phyloP scores from a whole-genome alignment of 1,140 invertebrate genomes.

The Neodiprion fabricii region DNA sequence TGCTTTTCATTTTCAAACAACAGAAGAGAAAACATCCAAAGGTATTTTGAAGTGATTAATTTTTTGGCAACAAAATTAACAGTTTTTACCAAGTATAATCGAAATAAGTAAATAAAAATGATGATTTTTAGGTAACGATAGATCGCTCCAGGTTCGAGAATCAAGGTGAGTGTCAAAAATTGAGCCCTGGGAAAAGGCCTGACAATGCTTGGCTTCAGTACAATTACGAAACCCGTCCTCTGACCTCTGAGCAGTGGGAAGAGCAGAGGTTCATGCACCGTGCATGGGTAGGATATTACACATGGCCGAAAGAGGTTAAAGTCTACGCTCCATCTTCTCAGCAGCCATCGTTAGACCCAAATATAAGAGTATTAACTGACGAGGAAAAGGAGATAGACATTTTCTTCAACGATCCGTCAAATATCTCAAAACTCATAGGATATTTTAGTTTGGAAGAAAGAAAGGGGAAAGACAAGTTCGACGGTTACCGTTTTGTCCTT shows the following conservation, averaged over 20 bases:
- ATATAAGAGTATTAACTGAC: conserved; percentile 59
- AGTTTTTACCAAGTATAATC: no score
- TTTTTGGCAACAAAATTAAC: conserved; percentile 6
- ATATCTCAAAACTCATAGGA: conserved; percentile 75
- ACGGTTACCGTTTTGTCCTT: conserved; percentile 68
- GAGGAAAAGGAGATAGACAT: conserved; percentile 71
- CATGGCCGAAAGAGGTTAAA: conserved; percentile 76
- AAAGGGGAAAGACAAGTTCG: conserved; percentile 85
- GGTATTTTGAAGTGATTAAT: conserved; percentile 33
- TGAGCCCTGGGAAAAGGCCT: conserved; percentile 61
- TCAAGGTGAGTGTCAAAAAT: conserved; percentile 29
- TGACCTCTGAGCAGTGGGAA: conserved; percentile 78
- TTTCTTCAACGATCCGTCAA: conserved; percentile 74
- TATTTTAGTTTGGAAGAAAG: conserved; percentile 86
- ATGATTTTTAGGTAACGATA: conserved; percentile 3
- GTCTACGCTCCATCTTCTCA: conserved; percentile 69
- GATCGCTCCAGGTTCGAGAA: conserved; percentile 12
- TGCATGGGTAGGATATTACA: conserved; percentile 77
- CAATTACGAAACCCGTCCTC: conserved; percentile 65
- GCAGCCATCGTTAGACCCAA: conserved; percentile 67
- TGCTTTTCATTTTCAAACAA: conserved; percentile 77
- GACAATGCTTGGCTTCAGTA: conserved; percentile 83
- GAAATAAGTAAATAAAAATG: no score
- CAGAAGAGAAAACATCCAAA: conserved; percentile 72
- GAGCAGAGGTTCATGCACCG: conserved; percentile 72